These are phyloP conservation scores for Molossus molossus DNA, from an alignment of 2,797 vertebrate genomes.

Conservation along the genomic window DNA sequence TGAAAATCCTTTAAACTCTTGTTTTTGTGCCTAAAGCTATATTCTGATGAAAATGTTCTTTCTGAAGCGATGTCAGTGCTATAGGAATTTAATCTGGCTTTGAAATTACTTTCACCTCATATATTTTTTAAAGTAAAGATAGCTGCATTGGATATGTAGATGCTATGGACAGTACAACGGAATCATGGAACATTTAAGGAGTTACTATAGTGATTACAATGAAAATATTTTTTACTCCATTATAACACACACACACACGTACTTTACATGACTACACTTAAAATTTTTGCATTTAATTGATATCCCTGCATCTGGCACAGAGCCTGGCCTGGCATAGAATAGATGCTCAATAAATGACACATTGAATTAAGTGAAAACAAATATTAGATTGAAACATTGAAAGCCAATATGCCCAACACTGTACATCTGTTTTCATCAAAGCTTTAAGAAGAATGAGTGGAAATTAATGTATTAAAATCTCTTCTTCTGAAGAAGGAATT, in stretches of 20 bases:
- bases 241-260: not conserved
- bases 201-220: not conserved
- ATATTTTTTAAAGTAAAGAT: slow-evolving; percentile 61
- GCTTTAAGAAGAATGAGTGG: not conserved
- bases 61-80: slow-evolving; percentile 34
- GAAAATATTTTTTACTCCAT: not conserved
- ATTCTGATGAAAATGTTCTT: slow-evolving; percentile 70
- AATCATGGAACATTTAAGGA: not conserved
- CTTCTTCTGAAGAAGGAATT: slow-evolving; percentile 9
- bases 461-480: slow-evolving; percentile 38
- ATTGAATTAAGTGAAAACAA: slow-evolving; percentile 4
- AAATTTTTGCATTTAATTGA: not conserved
- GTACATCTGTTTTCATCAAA: not conserved
- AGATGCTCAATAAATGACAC: not conserved
- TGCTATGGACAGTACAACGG: not conserved
- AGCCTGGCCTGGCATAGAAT: not conserved
- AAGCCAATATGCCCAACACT: not conserved
- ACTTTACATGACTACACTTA: not conserved
- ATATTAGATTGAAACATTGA: not conserved
- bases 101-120: slow-evolving; percentile 67
- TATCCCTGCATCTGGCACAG: not conserved
- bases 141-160: not conserved
- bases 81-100: slow-evolving; percentile 63
- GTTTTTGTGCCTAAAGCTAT: slow-evolving; percentile 78
- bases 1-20: slow-evolving; percentile 76